Conservation (phyloP, 2,888 invertebrate species). For the Baronia brevicornis region DNA sequence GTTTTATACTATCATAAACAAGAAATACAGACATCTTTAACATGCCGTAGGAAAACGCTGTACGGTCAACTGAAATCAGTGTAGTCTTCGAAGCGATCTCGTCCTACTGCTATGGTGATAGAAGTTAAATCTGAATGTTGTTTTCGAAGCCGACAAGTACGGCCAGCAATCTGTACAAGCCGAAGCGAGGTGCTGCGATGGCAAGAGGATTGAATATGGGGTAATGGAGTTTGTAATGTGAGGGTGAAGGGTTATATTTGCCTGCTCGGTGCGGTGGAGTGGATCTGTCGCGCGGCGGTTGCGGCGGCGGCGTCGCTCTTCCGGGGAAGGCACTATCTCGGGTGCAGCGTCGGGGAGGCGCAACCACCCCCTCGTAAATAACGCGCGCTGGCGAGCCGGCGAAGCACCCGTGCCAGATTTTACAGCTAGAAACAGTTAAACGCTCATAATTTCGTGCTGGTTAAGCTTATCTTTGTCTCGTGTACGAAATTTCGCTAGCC, state of each 20-base stretch:
- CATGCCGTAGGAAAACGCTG: slow-evolving; percentile 48
- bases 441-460: slow-evolving; percentile 76
- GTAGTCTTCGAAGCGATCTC: slow-evolving; percentile 33
- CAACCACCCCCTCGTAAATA: slow-evolving; percentile 71
- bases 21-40: slow-evolving; percentile 59
- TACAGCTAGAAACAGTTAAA: slow-evolving; percentile 76
- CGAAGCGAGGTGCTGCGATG: slow-evolving; percentile 55
- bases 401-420: slow-evolving; percentile 75
- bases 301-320: slow-evolving; percentile 55
- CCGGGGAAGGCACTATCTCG: slow-evolving; percentile 73
- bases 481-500: slow-evolving; percentile 69
- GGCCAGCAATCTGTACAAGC: slow-evolving; percentile 65
- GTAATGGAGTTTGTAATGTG: slow-evolving; percentile 24
- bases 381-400: slow-evolving; percentile 74
- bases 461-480: slow-evolving; percentile 76
- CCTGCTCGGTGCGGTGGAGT: slow-evolving; percentile 22
- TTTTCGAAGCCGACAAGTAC: too few species aligned
- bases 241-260: slow-evolving; percentile 31
- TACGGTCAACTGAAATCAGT: slow-evolving; percentile 39
- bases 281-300: slow-evolving; percentile 30
- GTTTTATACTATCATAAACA: slow-evolving; percentile 46
- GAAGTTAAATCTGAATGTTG: slow-evolving; percentile 52
- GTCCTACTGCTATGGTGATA: slow-evolving; percentile 50
- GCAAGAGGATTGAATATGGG: slow-evolving; percentile 26
- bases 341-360: slow-evolving; percentile 46